Conservation (phyloP, 2,888 invertebrate species). For the Zygaena filipendulae region DNA sequence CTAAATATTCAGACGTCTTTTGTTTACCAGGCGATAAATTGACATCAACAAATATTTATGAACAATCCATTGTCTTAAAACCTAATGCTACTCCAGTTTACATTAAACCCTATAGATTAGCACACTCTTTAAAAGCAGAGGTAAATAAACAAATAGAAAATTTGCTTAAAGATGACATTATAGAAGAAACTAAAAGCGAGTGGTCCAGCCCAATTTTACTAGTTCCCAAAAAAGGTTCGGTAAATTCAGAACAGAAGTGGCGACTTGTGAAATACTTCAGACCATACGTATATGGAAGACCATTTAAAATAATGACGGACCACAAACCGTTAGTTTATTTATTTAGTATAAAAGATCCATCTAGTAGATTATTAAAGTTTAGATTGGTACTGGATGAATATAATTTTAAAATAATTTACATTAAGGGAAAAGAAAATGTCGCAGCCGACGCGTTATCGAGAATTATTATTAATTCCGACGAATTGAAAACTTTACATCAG, state of each 20-base stretch:
- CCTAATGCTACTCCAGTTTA: constrained; percentile 6
- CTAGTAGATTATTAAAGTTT: constrained; percentile 13
- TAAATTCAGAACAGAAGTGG: constrained; percentile 7
- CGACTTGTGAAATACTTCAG: constrained; percentile 9
- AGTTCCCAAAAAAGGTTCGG: constrained; percentile 8
- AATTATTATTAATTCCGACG: constrained; percentile 5
- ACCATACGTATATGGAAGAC: constrained; percentile 9
- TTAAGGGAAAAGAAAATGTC: constrained; percentile 11
- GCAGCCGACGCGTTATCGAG: constrained; percentile 15
- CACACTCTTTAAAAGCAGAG: constrained; percentile 4
- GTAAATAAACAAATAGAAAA: constrained; percentile 6
- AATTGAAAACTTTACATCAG: too few species aligned
- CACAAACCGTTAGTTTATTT: constrained; percentile 12
- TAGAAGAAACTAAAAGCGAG: constrained; percentile 6
- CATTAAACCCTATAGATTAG: constrained; percentile 7
- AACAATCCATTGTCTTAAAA: constrained; percentile 9
- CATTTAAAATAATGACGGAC: constrained; percentile 9
- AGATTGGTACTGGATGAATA: constrained; percentile 14
- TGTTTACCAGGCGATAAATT: constrained; percentile 9
- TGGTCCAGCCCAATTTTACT: constrained; percentile 10
- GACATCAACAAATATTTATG: constrained; percentile 7
- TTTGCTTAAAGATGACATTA: constrained; percentile 6
- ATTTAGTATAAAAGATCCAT: constrained; percentile 14
- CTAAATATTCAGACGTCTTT: too few species aligned
- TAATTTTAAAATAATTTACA: constrained; percentile 10